Conservation (phyloP, 2,888 invertebrate genomes). For the Trachelus stipa region DNA sequence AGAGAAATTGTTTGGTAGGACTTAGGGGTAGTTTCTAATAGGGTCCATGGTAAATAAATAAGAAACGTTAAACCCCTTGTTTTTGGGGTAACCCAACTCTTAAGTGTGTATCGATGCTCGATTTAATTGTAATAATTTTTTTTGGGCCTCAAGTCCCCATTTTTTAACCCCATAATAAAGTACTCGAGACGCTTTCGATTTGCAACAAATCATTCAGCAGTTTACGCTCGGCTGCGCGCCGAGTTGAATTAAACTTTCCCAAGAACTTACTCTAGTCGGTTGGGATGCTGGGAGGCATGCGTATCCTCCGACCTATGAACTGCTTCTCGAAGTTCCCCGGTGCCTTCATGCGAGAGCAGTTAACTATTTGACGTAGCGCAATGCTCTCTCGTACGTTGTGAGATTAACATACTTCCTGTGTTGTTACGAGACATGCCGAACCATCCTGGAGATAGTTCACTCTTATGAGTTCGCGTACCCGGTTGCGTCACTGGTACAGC, state of each 20-base stretch:
- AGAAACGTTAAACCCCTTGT: not conserved
- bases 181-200: conserved; percentile 49
- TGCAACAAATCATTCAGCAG: conserved; percentile 58
- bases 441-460: not conserved
- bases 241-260: conserved; percentile 60
- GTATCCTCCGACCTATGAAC: conserved; percentile 45
- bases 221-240: conserved; percentile 54
- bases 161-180: conserved; percentile 11
- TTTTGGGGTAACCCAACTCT: not conserved
- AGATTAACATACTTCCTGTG: conserved; percentile 42
- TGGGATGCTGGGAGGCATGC: conserved; percentile 33
- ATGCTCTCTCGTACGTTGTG: conserved; percentile 29
- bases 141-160: not conserved
- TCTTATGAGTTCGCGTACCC: not conserved
- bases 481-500: not conserved
- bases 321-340: conserved; percentile 43
- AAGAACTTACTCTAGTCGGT: conserved; percentile 33
- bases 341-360: conserved; percentile 50
- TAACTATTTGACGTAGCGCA: conserved; percentile 51
- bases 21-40: not conserved
- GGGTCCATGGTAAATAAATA: not conserved
- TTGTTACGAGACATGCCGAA: not conserved
- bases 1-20: not conserved
- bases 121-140: not conserved
- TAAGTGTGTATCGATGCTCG: not conserved